Conservation (phyloP, 1,140 invertebrate genomes). For the Trialeurodes vaporariorum region DNA sequence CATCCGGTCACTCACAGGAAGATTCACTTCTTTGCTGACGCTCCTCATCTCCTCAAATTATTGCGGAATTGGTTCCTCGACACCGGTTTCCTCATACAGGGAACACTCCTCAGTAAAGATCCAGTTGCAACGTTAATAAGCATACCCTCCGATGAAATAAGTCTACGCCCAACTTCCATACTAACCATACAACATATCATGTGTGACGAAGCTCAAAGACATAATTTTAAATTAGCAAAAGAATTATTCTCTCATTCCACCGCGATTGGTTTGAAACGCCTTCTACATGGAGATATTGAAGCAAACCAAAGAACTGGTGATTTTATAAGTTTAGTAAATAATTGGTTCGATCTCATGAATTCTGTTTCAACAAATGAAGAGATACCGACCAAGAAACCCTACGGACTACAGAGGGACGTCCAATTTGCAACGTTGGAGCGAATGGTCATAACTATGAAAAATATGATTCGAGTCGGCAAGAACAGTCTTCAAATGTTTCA, state of each 20-base stretch:
- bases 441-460: constrained; percentile 12
- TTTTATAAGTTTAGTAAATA: constrained; percentile 19
- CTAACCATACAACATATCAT: constrained; percentile 15
- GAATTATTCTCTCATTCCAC: constrained; percentile 21
- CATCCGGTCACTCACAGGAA: constrained; percentile 21
- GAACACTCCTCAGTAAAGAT: constrained; percentile 16
- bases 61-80: constrained; percentile 28
- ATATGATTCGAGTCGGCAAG: constrained; percentile 19
- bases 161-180: constrained; percentile 21
- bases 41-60: constrained; percentile 27
- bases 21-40: constrained; percentile 25
- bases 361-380: constrained; percentile 4
- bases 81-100: constrained; percentile 22
- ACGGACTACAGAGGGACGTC: constrained; percentile 14
- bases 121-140: constrained; percentile 16
- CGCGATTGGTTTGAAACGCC: constrained; percentile 18
- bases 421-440: constrained; percentile 16
- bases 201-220: constrained; percentile 14
- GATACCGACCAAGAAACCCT: constrained; percentile 10
- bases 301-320: constrained; percentile 9
- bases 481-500: constrained; percentile 21
- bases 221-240: constrained; percentile 20
- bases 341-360: constrained; percentile 22
- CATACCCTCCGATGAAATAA: constrained; percentile 15
- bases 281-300: constrained; percentile 7